Base-by-base conservation (phyloP, 2,888 invertebrate genomes). In the Drosophila antonietae region DNA sequence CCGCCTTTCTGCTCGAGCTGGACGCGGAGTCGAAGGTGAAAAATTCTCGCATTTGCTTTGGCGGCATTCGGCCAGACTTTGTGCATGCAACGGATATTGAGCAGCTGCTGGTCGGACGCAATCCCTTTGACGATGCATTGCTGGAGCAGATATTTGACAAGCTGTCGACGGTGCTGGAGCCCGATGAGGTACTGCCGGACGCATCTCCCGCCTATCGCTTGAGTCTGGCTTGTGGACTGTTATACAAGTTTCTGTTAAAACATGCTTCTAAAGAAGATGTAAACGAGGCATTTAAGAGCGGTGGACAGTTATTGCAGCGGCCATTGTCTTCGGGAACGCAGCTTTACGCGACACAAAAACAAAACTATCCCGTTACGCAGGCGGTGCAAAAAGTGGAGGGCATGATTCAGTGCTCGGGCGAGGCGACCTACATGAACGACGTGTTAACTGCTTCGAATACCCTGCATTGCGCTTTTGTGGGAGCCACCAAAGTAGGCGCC, bases 361-460 rank as follows among this genome's bases (percentile, higher is more conserved):
- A 93, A 35, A 90, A 95, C 31, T 97, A 95, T 94, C 97, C 97
- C 0, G 89, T 97, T 20, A 96, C 95, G 70, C 93, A 97, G 88
- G 95, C 97, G 0, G 93, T 97, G n/a, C 94, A 95, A 0, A 97
- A 97, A 91, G 75, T 96, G 20, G 97, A 97, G 92, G 95, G 95
- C 2, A 91, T 95, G 33, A 93, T 94, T 41, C 95, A 95, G 80
- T 95, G 95, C 80, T 93, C 94, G 80, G 98, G 97, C 3, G 96
- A 97, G 91, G 96, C 96, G 0, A 94, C 95, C 61, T 98, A 96
- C 91, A 93, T 96, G 31, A 96, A 96, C 89, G 98, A 98, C 90
- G 93, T 96, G 33, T 95, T 95, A 18, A 93, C 93, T 93, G 94
- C 0, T 93, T 94, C 75, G 95, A 97, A 83, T 28, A 93, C 94